Percentiles rank a stretch among this genome's conserved stretches.
Evolutionary conservation across 2,888 invertebrate species (phyloP).

Genomic region (Melinaea menophilus): DNA sequence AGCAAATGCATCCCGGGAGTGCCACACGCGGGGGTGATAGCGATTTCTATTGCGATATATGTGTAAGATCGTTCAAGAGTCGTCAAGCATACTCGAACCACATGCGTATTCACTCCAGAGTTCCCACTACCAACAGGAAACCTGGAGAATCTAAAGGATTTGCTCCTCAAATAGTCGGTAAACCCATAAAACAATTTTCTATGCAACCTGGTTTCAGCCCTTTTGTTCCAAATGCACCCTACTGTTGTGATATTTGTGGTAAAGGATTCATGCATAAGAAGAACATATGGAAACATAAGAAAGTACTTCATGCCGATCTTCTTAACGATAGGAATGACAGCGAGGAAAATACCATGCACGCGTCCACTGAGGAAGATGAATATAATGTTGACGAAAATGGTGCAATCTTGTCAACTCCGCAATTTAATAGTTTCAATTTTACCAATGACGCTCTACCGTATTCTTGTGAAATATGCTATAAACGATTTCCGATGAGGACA

Average conservation of each 20-base stretch:
- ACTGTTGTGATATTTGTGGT: slow-evolving; percentile 81
- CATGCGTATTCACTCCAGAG: slow-evolving; percentile 74
- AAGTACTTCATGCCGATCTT: slow-evolving; percentile 72
- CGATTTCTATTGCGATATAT: slow-evolving; percentile 77
- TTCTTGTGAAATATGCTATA: slow-evolving; percentile 69
- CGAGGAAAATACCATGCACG: slow-evolving; percentile 73
- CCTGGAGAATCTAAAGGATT: slow-evolving; percentile 62
- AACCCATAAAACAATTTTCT: slow-evolving; percentile 62
- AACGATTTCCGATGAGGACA: slow-evolving; percentile 66
- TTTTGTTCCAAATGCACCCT: slow-evolving; percentile 71
- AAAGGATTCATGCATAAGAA: slow-evolving; percentile 78
- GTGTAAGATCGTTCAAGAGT: slow-evolving; percentile 78
- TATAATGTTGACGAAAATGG: slow-evolving; percentile 69
- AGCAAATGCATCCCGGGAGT: slow-evolving; percentile 67
- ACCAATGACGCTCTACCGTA: slow-evolving; percentile 57
- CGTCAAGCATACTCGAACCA: slow-evolving; percentile 76
- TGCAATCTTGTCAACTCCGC: slow-evolving; percentile 64
- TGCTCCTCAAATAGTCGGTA: slow-evolving; percentile 66
- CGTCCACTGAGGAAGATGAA: slow-evolving; percentile 73
- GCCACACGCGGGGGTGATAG: slow-evolving; percentile 47
- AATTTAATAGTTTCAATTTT: slow-evolving; percentile 73
- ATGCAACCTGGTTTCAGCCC: slow-evolving; percentile 56
- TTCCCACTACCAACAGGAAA: slow-evolving; percentile 71
- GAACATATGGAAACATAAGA: slow-evolving; percentile 76
- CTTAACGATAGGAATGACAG: slow-evolving; percentile 68